Base-by-base conservation (phyloP, 2,888 invertebrate genomes). In the Baronia brevicornis region DNA sequence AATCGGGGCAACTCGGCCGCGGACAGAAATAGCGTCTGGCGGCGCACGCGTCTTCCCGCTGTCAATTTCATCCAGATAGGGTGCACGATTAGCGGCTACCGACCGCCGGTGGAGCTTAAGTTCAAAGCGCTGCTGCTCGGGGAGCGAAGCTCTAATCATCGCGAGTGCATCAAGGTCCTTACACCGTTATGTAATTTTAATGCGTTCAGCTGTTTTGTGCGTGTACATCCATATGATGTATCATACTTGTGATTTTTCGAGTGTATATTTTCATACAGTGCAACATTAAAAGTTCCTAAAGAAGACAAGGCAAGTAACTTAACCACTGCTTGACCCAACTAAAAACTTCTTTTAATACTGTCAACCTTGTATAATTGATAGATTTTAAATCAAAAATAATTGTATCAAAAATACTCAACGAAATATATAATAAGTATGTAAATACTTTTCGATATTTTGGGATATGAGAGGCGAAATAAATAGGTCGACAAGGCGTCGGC, bases 1-100 rank as follows among this genome's bases (percentile, higher is more conserved):
- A 84, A 84, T 78, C 84, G 74, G 84, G 84, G 84, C 84, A 84
- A 84, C 77, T 60, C 78, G 77, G 79, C 68, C 82, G 70, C 73
- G 70, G 62, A 77, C 77, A 62, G 70, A 82, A 84, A 84, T 84
- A 84, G 80, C 64, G 69, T 43, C 44, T 62, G 71, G 60, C 71
- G 61, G 72, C 66, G 66, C 69, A 62, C 65, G 74, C 72, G 70
- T 71, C 71, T 73, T 67, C 60, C 55, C 68, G 57, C 77, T 72
- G 78, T 68, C 77, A 80, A 84, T 79, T 78, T 77, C 72, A 67
- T 74, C 75, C 77, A 70, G 71, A 73, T 80, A 77, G 84, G 79
- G 80, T 58, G 67, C 65, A 62, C 55, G 73, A 72, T 77, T 77
- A 68, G 66, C 75, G 53, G 61, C 54, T 43, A 44, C 53, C 44